These are phyloP conservation scores for Bolinopsis microptera DNA, from an alignment of 37 sponge, comb jelly and placozoan species.

Conservation along the genomic window DNA sequence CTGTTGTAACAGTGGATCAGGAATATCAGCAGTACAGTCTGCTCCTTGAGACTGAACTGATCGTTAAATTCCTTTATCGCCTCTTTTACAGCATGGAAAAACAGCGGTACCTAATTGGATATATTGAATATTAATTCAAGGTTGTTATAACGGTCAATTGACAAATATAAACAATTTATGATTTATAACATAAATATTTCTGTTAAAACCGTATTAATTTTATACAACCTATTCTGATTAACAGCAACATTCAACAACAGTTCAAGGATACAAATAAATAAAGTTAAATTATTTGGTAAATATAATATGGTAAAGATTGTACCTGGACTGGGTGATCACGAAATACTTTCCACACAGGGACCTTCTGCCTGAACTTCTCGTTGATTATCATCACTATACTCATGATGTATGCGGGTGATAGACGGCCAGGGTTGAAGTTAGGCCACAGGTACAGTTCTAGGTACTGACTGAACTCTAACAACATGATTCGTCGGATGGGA, in stretches of 20 bases:
- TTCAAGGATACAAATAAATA: too few relatives aligned
- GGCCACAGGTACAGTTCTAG: slow-evolving; percentile 97
- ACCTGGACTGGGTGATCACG: slow-evolving; percentile 35
- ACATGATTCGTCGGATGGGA: slow-evolving; percentile 72
- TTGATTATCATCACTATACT: slow-evolving; percentile 92
- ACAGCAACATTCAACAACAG: too few relatives aligned
- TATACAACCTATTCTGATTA: too few relatives aligned
- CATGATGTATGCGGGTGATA: slow-evolving; percentile 78
- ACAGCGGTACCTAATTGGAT: slow-evolving; percentile 33
- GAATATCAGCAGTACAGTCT: slow-evolving; percentile 81
- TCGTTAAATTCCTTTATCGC: slow-evolving; percentile 56
- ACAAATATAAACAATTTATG: background rate
- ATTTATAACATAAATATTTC: background rate
- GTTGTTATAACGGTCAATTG: background rate
- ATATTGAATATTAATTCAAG: background rate
- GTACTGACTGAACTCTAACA: slow-evolving; percentile 94
- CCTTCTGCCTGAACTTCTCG: slow-evolving; percentile 93
- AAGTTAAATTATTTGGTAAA: too few relatives aligned
- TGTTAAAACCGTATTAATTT: too few relatives aligned
- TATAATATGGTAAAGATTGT: too few relatives aligned
- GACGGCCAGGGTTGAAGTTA: slow-evolving; percentile 74
- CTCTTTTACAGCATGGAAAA: slow-evolving; percentile 66
- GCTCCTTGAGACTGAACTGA: slow-evolving; percentile 76
- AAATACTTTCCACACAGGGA: slow-evolving; percentile 85
- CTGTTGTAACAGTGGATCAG: slow-evolving; percentile 96